Evolutionary conservation across 2,797 vertebrate species (phyloP).

Genomic region (Rhyacichthys aspro): DNA sequence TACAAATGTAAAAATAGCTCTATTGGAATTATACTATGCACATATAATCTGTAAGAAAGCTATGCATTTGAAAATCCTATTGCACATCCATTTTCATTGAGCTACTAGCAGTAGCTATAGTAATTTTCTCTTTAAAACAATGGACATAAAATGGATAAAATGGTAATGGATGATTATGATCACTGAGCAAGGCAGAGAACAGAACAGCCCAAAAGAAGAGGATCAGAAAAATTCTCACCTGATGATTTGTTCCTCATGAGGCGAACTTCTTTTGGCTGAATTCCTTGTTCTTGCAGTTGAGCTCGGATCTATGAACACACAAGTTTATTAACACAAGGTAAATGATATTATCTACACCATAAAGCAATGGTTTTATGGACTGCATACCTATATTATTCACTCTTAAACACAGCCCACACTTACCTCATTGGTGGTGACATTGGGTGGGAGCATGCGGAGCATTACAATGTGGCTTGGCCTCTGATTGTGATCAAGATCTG

Average conservation of each 20-base stretch:
- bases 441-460: constrained; percentile 91
- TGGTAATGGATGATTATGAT: constrained; percentile 23
- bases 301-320: constrained; percentile 82
- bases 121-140: too few species aligned
- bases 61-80: too few species aligned
- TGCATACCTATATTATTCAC: neutral
- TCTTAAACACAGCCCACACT: constrained; percentile 16
- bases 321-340: neutral
- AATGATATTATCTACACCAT: too few species aligned
- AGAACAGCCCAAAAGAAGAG: constrained; percentile 1
- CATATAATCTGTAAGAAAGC: too few species aligned
- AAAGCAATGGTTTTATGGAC: too few species aligned
- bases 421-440: constrained; percentile 88
- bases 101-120: too few species aligned
- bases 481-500: constrained; percentile 84
- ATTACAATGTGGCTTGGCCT: constrained; percentile 94
- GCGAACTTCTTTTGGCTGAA: constrained; percentile 89
- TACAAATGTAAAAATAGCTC: too few species aligned
- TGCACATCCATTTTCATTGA: too few species aligned
- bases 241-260: constrained; percentile 94
- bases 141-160: constrained; percentile 19
- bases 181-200: neutral
- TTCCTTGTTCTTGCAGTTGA: constrained; percentile 87
- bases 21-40: too few species aligned
- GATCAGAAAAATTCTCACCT: constrained; percentile 82